These are phyloP conservation scores for Crenuchus spilurus DNA, from an alignment of 2,797 vertebrate species.

Conservation along the genomic window DNA sequence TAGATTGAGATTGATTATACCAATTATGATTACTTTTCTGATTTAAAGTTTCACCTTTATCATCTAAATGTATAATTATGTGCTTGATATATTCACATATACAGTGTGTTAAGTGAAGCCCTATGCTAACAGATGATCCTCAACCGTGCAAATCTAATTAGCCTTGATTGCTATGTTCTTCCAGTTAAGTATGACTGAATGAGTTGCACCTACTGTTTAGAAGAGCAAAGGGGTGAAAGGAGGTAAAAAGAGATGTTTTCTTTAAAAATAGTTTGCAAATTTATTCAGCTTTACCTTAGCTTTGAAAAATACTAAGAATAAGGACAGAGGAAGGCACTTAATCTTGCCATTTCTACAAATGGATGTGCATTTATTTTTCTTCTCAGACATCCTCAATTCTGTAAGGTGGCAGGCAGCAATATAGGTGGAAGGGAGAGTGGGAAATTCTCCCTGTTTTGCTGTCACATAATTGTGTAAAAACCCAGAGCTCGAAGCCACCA, in stretches of 20 bases:
- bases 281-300: not conserved
- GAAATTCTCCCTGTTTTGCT: too few species aligned
- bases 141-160: conserved; percentile 6
- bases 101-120: not conserved
- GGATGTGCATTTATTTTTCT: not conserved
- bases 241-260: not conserved
- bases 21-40: too few species aligned
- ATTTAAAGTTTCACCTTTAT: too few species aligned
- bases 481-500: too few species aligned
- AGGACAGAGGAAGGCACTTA: not conserved
- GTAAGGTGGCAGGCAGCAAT: too few species aligned
- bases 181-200: conserved; percentile 10
- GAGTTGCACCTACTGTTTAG: not conserved
- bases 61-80: not conserved
- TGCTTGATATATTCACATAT: not conserved
- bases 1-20: too few species aligned
- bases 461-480: too few species aligned
- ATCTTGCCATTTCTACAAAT: not conserved
- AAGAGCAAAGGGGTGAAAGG: not conserved
- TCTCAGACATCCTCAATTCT: not conserved
- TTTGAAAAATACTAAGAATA: not conserved
- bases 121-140: not conserved
- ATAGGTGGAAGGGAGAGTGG: too few species aligned
- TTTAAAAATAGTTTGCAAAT: not conserved
- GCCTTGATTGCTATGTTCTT: conserved; percentile 11